phyloP scores from a whole-genome alignment of 2,797 vertebrate genomes.

The Sebastolobus alascanus region DNA sequence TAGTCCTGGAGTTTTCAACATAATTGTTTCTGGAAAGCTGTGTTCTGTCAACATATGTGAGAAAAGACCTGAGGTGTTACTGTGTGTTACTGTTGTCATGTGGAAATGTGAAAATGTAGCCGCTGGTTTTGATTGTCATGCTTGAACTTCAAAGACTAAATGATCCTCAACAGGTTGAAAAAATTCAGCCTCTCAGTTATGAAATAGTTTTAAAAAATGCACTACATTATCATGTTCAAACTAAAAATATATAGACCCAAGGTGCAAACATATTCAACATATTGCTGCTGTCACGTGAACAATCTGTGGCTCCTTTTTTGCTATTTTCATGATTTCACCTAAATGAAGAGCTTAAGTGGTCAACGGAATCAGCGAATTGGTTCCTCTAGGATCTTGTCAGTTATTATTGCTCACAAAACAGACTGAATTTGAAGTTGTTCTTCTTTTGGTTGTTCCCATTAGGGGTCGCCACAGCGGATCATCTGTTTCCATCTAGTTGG shows the following conservation, averaged over 20 bases:
- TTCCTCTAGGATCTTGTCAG: neutral
- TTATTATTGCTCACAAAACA: neutral
- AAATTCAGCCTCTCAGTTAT: conserved; percentile 15
- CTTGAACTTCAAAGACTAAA: conserved; percentile 30
- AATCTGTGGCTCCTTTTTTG: neutral
- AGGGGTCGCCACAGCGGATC: no score
- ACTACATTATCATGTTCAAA: neutral
- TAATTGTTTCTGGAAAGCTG: conserved; percentile 57
- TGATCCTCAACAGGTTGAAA: conserved; percentile 21
- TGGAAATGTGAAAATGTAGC: conserved; percentile 28
- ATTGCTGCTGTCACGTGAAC: neutral
- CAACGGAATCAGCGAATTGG: neutral
- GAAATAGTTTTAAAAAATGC: conserved; percentile 23
- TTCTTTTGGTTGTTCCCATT: neutral
- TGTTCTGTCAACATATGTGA: conserved; percentile 32
- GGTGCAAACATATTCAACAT: neutral
- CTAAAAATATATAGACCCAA: conserved; percentile 9
- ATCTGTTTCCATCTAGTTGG: neutral
- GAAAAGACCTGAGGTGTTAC: conserved; percentile 39
- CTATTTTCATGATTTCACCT: neutral
- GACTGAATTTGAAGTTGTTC: neutral
- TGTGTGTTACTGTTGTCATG: conserved; percentile 34
- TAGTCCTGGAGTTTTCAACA: conserved; percentile 56
- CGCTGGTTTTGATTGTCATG: conserved; percentile 24
- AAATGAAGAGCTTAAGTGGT: neutral